phyloP scores from a whole-genome alignment of 2,888 invertebrate species.

The Acanthosoma haemorrhoidale region DNA sequence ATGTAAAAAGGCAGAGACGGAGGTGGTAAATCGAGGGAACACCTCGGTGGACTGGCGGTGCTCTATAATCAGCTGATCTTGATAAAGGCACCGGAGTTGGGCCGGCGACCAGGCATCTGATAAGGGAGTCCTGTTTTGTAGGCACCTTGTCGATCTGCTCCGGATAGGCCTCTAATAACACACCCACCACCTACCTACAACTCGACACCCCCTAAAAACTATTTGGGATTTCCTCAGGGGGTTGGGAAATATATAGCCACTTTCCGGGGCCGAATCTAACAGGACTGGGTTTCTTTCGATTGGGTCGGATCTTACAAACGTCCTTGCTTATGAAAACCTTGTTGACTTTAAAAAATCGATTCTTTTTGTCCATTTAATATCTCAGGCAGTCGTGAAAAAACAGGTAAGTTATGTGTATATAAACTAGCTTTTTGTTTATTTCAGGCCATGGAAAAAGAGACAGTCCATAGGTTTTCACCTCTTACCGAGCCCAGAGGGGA shows the following conservation, averaged over 20 bases:
- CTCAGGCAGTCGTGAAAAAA: too few relatives aligned
- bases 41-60: not conserved
- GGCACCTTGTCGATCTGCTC: conserved; percentile 35
- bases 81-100: not conserved
- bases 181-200: not conserved
- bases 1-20: conserved; percentile 7
- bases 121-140: conserved; percentile 34
- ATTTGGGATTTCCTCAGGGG: not conserved
- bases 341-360: too few relatives aligned
- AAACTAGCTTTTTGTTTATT: too few relatives aligned
- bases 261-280: too few relatives aligned
- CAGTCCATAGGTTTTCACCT: too few relatives aligned
- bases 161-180: conserved; percentile 25
- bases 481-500: too few relatives aligned
- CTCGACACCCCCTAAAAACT: conserved; percentile 5
- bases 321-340: too few relatives aligned
- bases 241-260: conserved; percentile 3
- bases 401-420: too few relatives aligned
- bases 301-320: too few relatives aligned
- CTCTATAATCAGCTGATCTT: conserved; percentile 21
- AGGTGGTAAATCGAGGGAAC: not conserved
- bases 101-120: not conserved
- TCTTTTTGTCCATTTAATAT: too few relatives aligned
- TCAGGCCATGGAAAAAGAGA: too few relatives aligned
- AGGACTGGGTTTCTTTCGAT: too few relatives aligned